Percentiles rank a stretch among this genome's conserved stretches.
phyloP scores from a whole-genome alignment of 2,888 invertebrate species.

The Bimastos eiseni region DNA sequence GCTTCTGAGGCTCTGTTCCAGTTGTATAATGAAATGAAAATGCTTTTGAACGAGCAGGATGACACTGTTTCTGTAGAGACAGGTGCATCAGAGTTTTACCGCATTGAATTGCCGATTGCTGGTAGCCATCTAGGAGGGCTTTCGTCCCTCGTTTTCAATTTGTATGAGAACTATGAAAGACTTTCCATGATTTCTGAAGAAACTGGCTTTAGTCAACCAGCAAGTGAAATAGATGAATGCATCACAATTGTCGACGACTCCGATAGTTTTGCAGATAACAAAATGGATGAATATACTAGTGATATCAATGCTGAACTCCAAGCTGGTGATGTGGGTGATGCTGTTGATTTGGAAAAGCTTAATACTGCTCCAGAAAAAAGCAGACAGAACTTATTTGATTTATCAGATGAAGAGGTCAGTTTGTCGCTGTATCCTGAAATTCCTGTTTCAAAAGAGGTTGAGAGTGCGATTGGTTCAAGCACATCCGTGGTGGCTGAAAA shows the following conservation, averaged over 20 bases:
- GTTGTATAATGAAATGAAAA: not conserved
- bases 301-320: slow-evolving; percentile 2
- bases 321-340: not conserved
- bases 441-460: not conserved
- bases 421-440: not conserved
- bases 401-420: not conserved
- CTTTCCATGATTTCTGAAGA: not conserved
- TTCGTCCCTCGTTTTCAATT: not conserved
- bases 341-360: not conserved
- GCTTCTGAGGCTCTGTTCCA: not conserved
- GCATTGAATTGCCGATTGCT: not conserved
- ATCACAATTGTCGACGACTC: not conserved
- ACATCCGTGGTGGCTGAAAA: not conserved
- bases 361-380: not conserved
- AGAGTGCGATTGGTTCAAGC: not conserved
- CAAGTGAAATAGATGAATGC: not conserved
- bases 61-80: not conserved
- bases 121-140: not conserved
- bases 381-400: not conserved
- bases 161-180: slow-evolving; percentile 21
- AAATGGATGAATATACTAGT: not conserved
- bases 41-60: not conserved
- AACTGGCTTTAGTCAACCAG: not conserved
- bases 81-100: not conserved
- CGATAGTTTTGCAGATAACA: not conserved